Base-by-base conservation (phyloP, 1,140 invertebrate genomes). In the Plodia interpunctella region DNA sequence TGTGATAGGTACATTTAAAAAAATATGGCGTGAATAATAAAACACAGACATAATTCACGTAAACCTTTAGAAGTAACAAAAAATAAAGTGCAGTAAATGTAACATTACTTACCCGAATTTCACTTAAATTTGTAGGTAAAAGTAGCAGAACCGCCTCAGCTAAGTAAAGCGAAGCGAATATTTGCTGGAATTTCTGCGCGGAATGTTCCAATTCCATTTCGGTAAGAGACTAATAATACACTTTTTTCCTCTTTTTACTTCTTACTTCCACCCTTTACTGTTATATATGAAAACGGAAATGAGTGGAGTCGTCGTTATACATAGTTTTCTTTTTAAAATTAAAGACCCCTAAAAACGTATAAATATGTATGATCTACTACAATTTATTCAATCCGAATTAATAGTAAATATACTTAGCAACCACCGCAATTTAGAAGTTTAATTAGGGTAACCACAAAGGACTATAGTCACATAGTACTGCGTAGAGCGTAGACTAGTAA, bases 181-280 rank as follows among this genome's bases (percentile, higher is more conserved):
- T 83, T 78, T 81, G 72, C 78, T 84, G 78, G 78, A 87, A 87
- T 72, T 88, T 87, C 78, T 74, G 76, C 78, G 68, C 76, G 75
- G 73, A 88, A 88, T 85, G 86, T 85, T 88, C 80, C 86, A 88
- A 87, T 88, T 88, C 86, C 86, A 88, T 88, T 88, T 88, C 83
- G 86, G 83, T 87, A 85, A 88, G 77, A 87, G 86, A 86, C 86
- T 88, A 88, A 88, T 88, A 88, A 88, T 86, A 88, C 74, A 83
- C 84, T 88, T 82, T 76, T 87, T 88, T 84, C 79, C 75, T 80
- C 79, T 80, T 88, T 87, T 88, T 88, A 84, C 86, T 88, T 86
- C 79, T 88, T 87, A 77, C 78, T 88, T 84, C 80, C 77, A 88
- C 83, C 86, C 83, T 86, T 86, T 88, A 88, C 83, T 86, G 72